Percentiles rank a stretch among this genome's conserved stretches.
These are phyloP conservation scores for Ornithoptera priamus DNA, from an alignment of 2,888 invertebrate species.

Conservation along the genomic window DNA sequence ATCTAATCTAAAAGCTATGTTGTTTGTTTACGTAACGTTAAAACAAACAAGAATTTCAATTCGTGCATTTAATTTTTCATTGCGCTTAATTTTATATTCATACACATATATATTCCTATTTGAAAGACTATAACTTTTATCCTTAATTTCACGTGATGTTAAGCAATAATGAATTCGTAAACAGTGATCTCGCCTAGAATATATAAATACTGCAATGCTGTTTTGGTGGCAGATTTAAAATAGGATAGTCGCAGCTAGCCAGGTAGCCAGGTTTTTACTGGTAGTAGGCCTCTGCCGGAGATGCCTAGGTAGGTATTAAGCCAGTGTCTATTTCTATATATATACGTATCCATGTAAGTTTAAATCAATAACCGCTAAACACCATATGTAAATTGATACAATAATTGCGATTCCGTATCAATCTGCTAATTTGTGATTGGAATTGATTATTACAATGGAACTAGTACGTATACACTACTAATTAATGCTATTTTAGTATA, in stretches of 20 bases:
- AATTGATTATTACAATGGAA: background rate
- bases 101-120: no score
- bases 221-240: no score
- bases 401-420: slow-evolving; percentile 8
- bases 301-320: no score
- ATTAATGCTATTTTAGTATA: background rate
- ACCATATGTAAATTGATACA: background rate
- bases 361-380: slow-evolving; percentile 7
- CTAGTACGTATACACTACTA: background rate
- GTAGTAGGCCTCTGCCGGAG: no score
- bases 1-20: background rate
- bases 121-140: no score
- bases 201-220: no score
- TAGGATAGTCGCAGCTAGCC: no score
- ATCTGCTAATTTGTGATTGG: slow-evolving; percentile 20
- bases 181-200: no score
- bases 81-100: background rate
- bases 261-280: no score
- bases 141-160: no score
- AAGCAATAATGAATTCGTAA: no score
- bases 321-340: no score
- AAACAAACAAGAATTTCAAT: background rate
- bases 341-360: background rate
- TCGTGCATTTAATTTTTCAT: background rate
- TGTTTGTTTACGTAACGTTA: background rate